phyloP scores from a whole-genome alignment of 2,888 invertebrate genomes.

The Entomobrya proxima region DNA sequence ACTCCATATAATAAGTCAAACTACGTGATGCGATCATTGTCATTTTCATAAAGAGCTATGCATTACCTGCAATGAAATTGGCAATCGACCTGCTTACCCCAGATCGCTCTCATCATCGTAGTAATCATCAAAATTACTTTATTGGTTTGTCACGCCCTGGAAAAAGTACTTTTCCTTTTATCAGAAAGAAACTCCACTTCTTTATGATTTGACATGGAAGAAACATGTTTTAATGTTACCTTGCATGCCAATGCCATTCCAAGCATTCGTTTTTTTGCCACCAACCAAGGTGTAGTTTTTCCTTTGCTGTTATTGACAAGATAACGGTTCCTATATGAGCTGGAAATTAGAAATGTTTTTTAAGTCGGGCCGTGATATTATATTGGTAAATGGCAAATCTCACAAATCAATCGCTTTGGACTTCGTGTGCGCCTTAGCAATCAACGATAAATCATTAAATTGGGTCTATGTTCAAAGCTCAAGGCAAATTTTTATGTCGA shows the following conservation, averaged over 20 bases:
- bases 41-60: neutral
- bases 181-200: neutral
- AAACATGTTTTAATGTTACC: neutral
- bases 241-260: no score
- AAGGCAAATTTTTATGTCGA: neutral
- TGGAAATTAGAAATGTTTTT: neutral
- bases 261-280: no score
- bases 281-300: no score
- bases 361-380: neutral
- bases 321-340: neutral
- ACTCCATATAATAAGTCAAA: neutral
- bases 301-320: no score
- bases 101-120: neutral
- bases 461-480: neutral
- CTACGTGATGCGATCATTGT: neutral
- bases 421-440: neutral
- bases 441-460: neutral
- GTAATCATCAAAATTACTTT: conserved; percentile 26
- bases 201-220: neutral
- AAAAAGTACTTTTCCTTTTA: neutral
- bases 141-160: conserved; percentile 38
- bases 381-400: neutral
- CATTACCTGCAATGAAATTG: neutral
- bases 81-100: conserved; percentile 30
- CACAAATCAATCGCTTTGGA: neutral